Conservation (phyloP, 2,888 invertebrate species). For the Diarsia rubi region DNA sequence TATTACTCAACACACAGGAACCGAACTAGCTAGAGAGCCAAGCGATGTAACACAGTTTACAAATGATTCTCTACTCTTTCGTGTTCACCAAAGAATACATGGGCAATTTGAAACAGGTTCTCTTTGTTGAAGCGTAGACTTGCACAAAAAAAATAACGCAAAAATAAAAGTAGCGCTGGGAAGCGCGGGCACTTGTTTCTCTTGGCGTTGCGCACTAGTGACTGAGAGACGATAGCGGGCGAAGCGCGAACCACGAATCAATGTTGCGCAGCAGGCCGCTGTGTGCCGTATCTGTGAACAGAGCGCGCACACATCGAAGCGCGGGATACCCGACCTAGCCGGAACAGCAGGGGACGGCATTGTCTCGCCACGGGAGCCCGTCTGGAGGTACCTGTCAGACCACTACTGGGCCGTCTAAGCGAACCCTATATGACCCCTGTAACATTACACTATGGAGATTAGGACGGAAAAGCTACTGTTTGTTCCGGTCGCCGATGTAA, state of each 20-base stretch:
- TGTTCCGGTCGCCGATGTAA: constrained; percentile 34
- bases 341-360: constrained; percentile 72
- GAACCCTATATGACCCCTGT: constrained; percentile 76
- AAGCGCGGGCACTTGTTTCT: constrained; percentile 83
- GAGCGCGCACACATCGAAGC: constrained; percentile 74
- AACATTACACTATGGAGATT: constrained; percentile 53
- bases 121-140: constrained; percentile 78
- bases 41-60: constrained; percentile 77
- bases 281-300: constrained; percentile 77
- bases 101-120: constrained; percentile 81
- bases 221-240: constrained; percentile 83
- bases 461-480: constrained; percentile 52
- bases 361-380: constrained; percentile 76
- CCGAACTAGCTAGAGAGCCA: constrained; percentile 81
- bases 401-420: constrained; percentile 74
- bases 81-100: constrained; percentile 75
- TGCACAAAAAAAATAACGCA: constrained; percentile 83
- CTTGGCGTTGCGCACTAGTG: constrained; percentile 89
- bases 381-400: constrained; percentile 78
- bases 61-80: constrained; percentile 72
- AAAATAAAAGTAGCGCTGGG: constrained; percentile 83
- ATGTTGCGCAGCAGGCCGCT: constrained; percentile 85
- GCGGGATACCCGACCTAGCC: constrained; percentile 67
- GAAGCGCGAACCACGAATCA: constrained; percentile 87
- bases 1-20: constrained; percentile 89